phyloP scores from a whole-genome alignment of 1,140 invertebrate species.

The Agrypnia vestita region DNA sequence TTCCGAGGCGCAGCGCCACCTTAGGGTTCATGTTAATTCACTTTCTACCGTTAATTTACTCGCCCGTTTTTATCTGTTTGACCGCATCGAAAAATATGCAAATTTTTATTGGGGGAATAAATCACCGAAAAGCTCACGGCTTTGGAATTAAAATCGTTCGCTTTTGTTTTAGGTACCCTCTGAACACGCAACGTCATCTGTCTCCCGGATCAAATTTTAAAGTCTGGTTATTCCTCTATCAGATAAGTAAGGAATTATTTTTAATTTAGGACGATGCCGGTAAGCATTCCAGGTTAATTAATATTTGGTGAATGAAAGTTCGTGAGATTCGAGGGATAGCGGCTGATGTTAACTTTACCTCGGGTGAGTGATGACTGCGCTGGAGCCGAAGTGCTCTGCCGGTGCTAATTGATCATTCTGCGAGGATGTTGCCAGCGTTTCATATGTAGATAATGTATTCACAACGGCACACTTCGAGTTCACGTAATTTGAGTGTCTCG shows the following conservation, averaged over 20 bases:
- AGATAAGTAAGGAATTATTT: conserved; percentile 58
- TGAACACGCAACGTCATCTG: conserved; percentile 59
- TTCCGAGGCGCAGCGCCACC: conserved; percentile 8
- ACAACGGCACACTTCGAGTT: not conserved
- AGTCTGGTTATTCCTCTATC: conserved; percentile 46
- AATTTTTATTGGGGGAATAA: conserved; percentile 55
- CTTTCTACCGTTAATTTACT: conserved; percentile 57
- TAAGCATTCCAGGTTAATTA: conserved; percentile 53
- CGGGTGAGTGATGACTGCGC: conserved; percentile 49
- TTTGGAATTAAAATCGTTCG: conserved; percentile 46
- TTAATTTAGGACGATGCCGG: conserved; percentile 24
- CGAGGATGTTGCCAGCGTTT: conserved; percentile 35
- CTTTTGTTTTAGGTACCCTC: conserved; percentile 41
- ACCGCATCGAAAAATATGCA: conserved; percentile 59
- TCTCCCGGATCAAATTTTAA: conserved; percentile 47
- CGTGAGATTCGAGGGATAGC: conserved; percentile 56
- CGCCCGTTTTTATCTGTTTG: conserved; percentile 53
- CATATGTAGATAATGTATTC: not conserved
- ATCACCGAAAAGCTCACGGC: conserved; percentile 53
- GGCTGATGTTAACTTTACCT: conserved; percentile 52
- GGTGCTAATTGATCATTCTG: conserved; percentile 54
- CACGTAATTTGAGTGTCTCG: not conserved
- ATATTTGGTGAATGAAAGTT: conserved; percentile 58
- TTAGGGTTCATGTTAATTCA: conserved; percentile 39
- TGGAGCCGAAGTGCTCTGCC: not conserved